Conservation (phyloP, 2,113 vertebrate species). For the Eptesicus fuscus region DNA sequence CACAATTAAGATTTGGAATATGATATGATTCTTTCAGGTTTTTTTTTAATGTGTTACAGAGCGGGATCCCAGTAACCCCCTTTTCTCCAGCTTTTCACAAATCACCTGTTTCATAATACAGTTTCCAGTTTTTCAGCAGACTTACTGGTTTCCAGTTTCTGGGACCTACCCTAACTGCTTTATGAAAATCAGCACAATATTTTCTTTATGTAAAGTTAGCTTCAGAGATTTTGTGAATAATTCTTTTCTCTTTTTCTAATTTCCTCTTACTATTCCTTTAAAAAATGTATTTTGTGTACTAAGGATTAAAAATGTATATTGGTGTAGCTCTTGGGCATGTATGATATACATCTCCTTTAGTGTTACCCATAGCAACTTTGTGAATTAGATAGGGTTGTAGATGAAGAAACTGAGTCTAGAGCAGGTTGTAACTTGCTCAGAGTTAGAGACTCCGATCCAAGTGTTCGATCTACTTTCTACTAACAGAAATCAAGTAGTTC, state of each 20-base stretch:
- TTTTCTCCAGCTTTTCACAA: not conserved
- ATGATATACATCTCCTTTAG: not conserved
- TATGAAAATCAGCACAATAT: not conserved
- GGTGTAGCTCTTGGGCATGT: not conserved
- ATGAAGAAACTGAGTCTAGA: not conserved
- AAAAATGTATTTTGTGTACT: not conserved
- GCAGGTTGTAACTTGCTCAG: not conserved
- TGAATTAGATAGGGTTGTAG: not conserved
- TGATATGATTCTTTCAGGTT: not conserved
- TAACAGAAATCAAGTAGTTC: not conserved
- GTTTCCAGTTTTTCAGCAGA: not conserved
- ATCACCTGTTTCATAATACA: not conserved
- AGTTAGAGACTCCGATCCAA: not conserved
- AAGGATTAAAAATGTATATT: not conserved
- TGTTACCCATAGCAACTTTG: not conserved
- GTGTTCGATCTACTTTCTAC: not conserved
- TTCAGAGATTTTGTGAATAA: conserved; percentile 11
- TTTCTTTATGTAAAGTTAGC: not conserved
- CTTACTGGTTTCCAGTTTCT: not conserved
- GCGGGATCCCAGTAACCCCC: not conserved
- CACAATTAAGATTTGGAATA: not conserved
- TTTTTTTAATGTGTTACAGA: not conserved
- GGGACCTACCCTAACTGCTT: not conserved
- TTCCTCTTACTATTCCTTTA: not conserved
- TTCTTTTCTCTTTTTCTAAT: conserved; percentile 1